A percentile compares a stretch with the other conserved stretches of the same genome.
These are phyloP conservation scores for Crotalus tigris DNA, from an alignment of 2,113 vertebrate species.

Conservation along the genomic window DNA sequence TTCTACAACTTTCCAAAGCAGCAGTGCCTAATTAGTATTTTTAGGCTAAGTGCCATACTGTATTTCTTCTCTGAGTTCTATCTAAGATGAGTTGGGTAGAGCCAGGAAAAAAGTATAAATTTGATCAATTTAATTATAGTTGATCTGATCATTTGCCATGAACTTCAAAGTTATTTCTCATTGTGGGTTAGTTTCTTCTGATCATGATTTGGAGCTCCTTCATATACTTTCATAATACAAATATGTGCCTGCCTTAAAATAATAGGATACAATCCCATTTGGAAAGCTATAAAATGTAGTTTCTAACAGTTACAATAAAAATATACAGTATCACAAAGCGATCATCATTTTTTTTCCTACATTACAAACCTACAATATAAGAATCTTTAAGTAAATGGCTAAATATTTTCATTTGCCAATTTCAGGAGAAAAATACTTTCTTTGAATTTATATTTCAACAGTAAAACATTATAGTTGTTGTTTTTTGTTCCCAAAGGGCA, in stretches of 20 bases:
- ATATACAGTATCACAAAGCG: neutral
- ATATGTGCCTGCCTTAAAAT: neutral
- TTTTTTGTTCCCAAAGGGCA: slow-evolving; percentile 75
- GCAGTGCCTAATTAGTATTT: neutral
- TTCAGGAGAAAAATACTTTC: neutral
- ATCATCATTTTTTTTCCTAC: neutral
- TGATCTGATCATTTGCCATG: neutral
- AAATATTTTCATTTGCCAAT: neutral
- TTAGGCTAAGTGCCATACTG: neutral
- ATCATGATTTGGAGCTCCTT: neutral
- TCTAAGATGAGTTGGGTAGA: neutral
- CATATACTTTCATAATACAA: neutral
- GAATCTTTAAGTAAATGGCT: neutral
- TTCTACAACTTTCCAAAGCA: neutral
- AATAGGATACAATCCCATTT: neutral
- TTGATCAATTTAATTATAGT: neutral
- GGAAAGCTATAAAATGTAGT: neutral
- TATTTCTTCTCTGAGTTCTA: neutral
- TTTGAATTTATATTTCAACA: slow-evolving; percentile 1
- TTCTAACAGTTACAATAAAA: neutral
- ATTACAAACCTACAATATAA: neutral
- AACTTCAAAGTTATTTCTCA: neutral
- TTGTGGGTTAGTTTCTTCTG: neutral
- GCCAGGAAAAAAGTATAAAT: neutral
- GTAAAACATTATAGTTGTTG: neutral